Evolutionary conservation across 2,797 vertebrate species (phyloP).

Genomic region (Xiphorhynchus erythropygius): DNA sequence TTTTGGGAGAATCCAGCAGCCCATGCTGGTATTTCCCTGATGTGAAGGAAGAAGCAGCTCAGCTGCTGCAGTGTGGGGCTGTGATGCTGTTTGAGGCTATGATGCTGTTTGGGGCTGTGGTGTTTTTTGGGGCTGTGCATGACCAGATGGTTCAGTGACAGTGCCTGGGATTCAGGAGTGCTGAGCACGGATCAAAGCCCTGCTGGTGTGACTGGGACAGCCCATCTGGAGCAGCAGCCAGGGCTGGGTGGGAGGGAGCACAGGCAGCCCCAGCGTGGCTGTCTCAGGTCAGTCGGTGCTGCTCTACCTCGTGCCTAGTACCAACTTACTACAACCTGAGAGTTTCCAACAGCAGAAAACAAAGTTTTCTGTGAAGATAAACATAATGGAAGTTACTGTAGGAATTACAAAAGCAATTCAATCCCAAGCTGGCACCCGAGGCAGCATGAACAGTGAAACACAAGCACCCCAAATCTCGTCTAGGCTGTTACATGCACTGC

Average conservation of each 20-base stretch:
- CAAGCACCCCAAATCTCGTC: constrained; percentile 1
- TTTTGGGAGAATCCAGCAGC: background rate
- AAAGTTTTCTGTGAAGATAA: background rate
- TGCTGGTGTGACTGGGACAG: background rate
- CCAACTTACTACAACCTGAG: background rate
- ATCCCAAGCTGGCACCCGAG: background rate
- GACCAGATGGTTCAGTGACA: background rate
- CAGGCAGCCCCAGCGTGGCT: rapidly evolving
- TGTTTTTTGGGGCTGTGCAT: background rate
- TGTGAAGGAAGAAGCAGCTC: background rate
- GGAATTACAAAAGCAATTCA: background rate
- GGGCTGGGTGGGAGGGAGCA: background rate
- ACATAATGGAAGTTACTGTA: background rate
- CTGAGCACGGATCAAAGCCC: background rate
- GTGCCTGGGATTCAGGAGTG: background rate
- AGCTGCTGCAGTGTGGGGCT: background rate
- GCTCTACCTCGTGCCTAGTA: background rate
- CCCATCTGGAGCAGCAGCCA: background rate
- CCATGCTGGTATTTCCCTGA: background rate
- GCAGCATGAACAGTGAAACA: background rate
- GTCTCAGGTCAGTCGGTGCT: background rate
- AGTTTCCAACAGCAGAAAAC: background rate
- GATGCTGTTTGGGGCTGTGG: no score
- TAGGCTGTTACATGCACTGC: background rate
- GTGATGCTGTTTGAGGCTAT: background rate